Evolutionary conservation across 1,140 invertebrate genomes (phyloP).

Genomic region (Drosophila arawakana): DNA sequence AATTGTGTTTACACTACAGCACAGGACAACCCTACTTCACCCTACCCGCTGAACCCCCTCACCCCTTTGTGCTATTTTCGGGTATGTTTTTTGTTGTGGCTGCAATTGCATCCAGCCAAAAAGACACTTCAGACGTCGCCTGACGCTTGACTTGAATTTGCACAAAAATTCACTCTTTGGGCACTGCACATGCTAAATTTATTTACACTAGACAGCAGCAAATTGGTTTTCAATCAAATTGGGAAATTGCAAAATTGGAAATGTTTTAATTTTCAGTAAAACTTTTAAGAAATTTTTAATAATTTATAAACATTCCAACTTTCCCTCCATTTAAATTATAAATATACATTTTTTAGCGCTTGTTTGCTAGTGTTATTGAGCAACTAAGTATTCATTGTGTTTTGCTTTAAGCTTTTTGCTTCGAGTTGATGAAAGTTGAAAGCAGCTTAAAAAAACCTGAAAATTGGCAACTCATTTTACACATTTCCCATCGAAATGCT

Average conservation of each 20-base stretch:
- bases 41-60: neutral
- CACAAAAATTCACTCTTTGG: slow-evolving; percentile 17
- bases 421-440: slow-evolving; percentile 16
- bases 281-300: too few relatives aligned
- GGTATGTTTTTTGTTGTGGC: slow-evolving; percentile 34
- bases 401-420: slow-evolving; percentile 7
- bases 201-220: slow-evolving; percentile 31
- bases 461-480: slow-evolving; percentile 54
- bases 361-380: slow-evolving; percentile 4
- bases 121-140: slow-evolving; percentile 25
- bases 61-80: slow-evolving; percentile 34
- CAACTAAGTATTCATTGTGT: slow-evolving; percentile 11
- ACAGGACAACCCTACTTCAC: slow-evolving; percentile 22
- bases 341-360: neutral
- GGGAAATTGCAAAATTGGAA: too few relatives aligned
- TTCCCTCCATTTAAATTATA: neutral
- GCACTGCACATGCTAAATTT: slow-evolving; percentile 28
- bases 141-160: slow-evolving; percentile 28
- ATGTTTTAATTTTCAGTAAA: too few relatives aligned
- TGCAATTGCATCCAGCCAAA: slow-evolving; percentile 26
- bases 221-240: neutral
- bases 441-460: slow-evolving; percentile 4
- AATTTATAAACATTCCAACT: neutral
- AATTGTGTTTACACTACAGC: slow-evolving; percentile 79
- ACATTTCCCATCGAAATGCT: slow-evolving; percentile 65